These are phyloP conservation scores for Cynopterus brachyotis DNA, from an alignment of 2,113 vertebrate species.

Conservation along the genomic window DNA sequence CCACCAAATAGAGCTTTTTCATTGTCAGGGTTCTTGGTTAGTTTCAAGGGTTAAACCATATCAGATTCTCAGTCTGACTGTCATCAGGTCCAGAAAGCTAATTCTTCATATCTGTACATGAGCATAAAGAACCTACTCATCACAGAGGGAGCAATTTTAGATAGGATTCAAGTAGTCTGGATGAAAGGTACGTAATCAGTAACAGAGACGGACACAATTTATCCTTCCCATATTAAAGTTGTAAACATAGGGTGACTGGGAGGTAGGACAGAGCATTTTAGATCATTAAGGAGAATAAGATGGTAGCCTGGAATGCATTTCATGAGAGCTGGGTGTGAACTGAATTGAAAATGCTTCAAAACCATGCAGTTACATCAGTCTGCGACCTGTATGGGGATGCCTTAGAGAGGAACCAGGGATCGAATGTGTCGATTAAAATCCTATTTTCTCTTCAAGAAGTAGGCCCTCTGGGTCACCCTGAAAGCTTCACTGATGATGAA, in stretches of 20 bases:
- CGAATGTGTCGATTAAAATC: slow-evolving; percentile 68
- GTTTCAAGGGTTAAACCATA: neutral
- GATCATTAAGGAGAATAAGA: neutral
- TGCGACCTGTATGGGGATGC: neutral
- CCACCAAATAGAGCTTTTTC: neutral
- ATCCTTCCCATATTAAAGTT: neutral
- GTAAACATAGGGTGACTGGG: neutral
- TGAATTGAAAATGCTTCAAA: neutral
- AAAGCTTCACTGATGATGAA: slow-evolving; percentile 39
- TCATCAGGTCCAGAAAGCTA: neutral
- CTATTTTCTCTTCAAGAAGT: slow-evolving; percentile 56
- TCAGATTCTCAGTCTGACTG: neutral
- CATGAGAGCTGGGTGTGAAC: neutral
- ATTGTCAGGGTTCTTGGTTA: neutral
- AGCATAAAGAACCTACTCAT: neutral
- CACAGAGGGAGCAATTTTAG: neutral
- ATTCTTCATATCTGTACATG: neutral
- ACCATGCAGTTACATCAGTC: neutral
- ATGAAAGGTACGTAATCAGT: neutral
- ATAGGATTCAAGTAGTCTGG: neutral
- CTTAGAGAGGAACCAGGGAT: slow-evolving; percentile 35
- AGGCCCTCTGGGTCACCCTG: slow-evolving; percentile 36
- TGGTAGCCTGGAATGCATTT: neutral
- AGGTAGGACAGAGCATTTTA: neutral
- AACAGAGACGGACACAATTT: neutral